Evolutionary conservation across 2,797 vertebrate genomes (phyloP).

Genomic region (Lepidocolaptes lacrymiger): DNA sequence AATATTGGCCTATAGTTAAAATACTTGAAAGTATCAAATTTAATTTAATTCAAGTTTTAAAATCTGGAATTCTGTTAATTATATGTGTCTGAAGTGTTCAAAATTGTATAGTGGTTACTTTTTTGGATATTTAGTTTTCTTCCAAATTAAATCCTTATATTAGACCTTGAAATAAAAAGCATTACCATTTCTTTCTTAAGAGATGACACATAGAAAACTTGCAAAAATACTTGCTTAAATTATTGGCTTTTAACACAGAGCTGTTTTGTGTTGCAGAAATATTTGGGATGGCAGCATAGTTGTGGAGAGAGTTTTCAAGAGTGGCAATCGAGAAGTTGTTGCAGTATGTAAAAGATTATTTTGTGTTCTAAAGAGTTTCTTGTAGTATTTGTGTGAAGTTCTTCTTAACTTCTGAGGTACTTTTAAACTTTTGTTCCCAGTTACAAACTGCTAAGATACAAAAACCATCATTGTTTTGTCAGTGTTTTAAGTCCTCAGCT

Average conservation of each 20-base stretch:
- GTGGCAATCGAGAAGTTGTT: slow-evolving; percentile 84
- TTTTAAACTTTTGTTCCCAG: neutral
- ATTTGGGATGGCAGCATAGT: slow-evolving; percentile 97
- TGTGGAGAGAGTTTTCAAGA: slow-evolving; percentile 87
- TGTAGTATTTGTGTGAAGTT: neutral
- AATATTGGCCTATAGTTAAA: neutral
- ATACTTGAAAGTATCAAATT: neutral
- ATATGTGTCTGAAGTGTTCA: neutral
- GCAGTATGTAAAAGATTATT: slow-evolving; percentile 82
- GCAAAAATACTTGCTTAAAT: neutral
- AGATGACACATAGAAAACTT: neutral
- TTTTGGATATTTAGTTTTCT: neutral
- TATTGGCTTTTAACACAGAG: neutral
- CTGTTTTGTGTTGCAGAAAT: slow-evolving; percentile 82
- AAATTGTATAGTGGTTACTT: neutral
- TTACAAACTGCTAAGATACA: neutral
- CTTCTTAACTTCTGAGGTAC: neutral
- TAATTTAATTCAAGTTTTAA: neutral
- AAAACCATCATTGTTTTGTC: accelerated
- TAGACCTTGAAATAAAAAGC: neutral
- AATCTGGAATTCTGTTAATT: neutral
- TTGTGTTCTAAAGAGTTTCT: neutral
- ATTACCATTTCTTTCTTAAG: neutral
- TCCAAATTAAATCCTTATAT: neutral
- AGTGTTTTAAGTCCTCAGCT: neutral